Base-by-base conservation (phyloP, 2,113 vertebrate species). In the Zosterops japonicus region DNA sequence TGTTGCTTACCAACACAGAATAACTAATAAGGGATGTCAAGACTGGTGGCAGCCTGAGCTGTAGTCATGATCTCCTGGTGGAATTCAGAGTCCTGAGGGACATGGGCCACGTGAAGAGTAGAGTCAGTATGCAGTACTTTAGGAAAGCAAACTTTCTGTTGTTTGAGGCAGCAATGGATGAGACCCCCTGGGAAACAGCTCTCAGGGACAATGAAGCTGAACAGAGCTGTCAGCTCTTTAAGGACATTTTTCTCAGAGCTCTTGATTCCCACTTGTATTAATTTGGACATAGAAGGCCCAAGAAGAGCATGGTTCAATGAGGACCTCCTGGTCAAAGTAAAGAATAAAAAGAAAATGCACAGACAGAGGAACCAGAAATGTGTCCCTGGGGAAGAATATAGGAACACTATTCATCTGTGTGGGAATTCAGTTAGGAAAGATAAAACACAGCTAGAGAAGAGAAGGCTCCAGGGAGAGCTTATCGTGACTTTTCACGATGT, bases 221-320 rank as follows among this genome's bases (percentile, higher is more conserved):
- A 87, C 9, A 74, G 9, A 64, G 10, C 9, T 88, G 60, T 20
- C 39, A 65, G 23, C 5, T 70, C 17, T 75, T 65, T 49, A 33
- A 84, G 53, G 12, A 67, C 4, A 3, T 39, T 87, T 86, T 70
- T 75, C 56, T 87, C 33, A 27, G 8, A 23, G 4, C 12, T 59
- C 57, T 84, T 0, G 0, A 57, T 71, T 47, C 18, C 29, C 28
- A 22, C 0, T 0, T 22, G 21, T 41, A 68, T 55, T 55, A 68
- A 81, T 36, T 81, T 14, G 5, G 22, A 36, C 19, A 68, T 63
- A 20, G 23, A 72, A 81, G 17, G 14, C n/a, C n/a, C 41, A 61
- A 47, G 31, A 60, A 14, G 8, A 4, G 2, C 21, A 46, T 8
- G 5, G 14, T 1, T 83, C 12, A 63, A 5, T 25, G 18, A 79